A percentile compares a stretch with the other conserved stretches of the same genome.
These are phyloP conservation scores for Geopemphigus sp. DNA, from an alignment of 1,140 invertebrate genomes.

Conservation along the genomic window DNA sequence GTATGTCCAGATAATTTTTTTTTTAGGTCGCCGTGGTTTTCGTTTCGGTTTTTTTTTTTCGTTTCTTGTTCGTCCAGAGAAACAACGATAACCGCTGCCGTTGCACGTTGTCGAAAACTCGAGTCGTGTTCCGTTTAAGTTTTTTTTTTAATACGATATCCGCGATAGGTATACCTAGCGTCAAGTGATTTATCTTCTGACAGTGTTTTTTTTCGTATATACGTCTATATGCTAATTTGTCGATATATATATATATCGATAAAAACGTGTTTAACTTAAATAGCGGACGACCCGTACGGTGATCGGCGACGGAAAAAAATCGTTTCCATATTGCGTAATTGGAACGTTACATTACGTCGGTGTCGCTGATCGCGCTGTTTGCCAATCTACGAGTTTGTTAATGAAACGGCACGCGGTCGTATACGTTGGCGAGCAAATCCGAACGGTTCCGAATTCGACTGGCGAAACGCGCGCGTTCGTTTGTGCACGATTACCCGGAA, in stretches of 20 bases:
- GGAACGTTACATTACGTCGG: no score
- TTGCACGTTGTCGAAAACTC: slow-evolving; percentile 12
- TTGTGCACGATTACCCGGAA: no score
- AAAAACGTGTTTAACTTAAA: not conserved
- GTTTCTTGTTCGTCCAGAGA: not conserved
- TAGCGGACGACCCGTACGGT: no score
- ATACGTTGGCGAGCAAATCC: no score
- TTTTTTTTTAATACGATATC: not conserved
- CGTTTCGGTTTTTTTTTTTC: no score
- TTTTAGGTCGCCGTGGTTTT: not conserved
- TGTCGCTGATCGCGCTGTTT: no score
- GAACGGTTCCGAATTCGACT: no score
- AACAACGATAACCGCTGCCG: no score
- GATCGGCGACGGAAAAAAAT: not conserved
- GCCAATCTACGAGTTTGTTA: no score
- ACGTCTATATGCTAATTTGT: not conserved
- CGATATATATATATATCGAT: not conserved
- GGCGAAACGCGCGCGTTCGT: no score
- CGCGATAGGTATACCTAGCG: not conserved
- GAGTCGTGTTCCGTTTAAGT: not conserved
- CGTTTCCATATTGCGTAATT: no score
- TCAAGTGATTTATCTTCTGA: not conserved
- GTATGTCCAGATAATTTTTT: not conserved
- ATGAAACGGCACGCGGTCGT: no score
- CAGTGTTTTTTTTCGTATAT: not conserved